Conservation (phyloP, 2,888 invertebrate species). For the Celastrina argiolus region DNA sequence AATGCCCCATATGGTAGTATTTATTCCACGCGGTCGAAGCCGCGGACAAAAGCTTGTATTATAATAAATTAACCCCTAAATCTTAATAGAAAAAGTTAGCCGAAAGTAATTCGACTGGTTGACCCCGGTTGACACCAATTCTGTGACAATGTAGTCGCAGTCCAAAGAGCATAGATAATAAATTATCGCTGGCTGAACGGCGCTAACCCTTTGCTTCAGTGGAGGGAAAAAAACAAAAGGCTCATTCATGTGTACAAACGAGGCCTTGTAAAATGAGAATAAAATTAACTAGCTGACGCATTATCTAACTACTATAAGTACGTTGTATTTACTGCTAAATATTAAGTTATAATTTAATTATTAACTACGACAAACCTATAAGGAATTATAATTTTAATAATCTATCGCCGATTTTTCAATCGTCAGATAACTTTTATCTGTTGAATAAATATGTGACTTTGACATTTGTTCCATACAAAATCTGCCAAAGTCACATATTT, state of each 20-base stretch:
- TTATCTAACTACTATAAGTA: neutral
- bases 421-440: no score
- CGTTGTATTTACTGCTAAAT: neutral
- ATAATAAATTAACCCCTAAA: neutral
- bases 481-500: no score
- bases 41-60: no score
- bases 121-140: neutral
- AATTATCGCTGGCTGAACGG: constrained; percentile 31
- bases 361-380: no score
- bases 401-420: no score
- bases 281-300: constrained; percentile 15
- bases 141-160: constrained; percentile 16
- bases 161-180: constrained; percentile 30
- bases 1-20: no score
- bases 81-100: neutral
- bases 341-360: no score
- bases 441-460: no score
- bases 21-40: no score
- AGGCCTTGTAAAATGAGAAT: constrained; percentile 29
- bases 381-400: no score
- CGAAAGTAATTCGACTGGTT: neutral
- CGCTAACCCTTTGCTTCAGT: constrained; percentile 33
- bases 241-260: constrained; percentile 31
- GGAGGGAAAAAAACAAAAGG: constrained; percentile 33
- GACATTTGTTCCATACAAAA: no score